These are phyloP conservation scores for Urosaurus nigricauda DNA, from an alignment of 2,797 vertebrate genomes.

Conservation along the genomic window DNA sequence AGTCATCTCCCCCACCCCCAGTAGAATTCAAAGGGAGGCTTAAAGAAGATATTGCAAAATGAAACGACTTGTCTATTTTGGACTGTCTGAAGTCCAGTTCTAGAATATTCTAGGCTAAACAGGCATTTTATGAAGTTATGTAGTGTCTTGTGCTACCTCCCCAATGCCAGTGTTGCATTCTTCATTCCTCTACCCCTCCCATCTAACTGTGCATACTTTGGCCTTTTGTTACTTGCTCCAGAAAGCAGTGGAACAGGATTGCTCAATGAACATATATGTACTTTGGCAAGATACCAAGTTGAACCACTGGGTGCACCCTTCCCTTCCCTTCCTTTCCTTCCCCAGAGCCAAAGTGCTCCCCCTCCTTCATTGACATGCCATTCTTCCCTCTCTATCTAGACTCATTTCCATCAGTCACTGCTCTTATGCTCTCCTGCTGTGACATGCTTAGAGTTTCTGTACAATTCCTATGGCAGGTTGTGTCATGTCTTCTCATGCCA, in stretches of 20 bases:
- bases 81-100: constrained; percentile 2
- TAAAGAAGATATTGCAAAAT: constrained; percentile 15
- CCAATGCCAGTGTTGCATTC: not conserved
- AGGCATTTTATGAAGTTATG: not conserved
- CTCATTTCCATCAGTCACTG: constrained; percentile 76
- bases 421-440: constrained; percentile 70
- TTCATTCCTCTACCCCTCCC: not conserved
- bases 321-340: constrained; percentile 40
- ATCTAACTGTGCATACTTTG: not conserved
- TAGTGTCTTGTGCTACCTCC: constrained; percentile 28
- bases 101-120: not conserved
- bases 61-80: not conserved
- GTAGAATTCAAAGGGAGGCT: not conserved
- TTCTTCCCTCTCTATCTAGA: constrained; percentile 71
- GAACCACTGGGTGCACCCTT: constrained; percentile 67
- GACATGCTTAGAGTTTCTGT: constrained; percentile 75
- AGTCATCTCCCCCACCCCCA: not conserved
- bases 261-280: constrained; percentile 74
- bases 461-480: constrained; percentile 76
- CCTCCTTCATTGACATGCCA: constrained; percentile 70
- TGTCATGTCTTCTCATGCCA: constrained; percentile 74
- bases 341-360: constrained; percentile 59
- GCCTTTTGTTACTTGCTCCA: constrained; percentile 66
- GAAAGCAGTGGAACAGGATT: constrained; percentile 67
- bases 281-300: constrained; percentile 74